Evolutionary conservation across 1,140 invertebrate genomes (phyloP), one percentile per base, ranked within the genome.

Genomic region (Acromyrmex echinatior): DNA sequence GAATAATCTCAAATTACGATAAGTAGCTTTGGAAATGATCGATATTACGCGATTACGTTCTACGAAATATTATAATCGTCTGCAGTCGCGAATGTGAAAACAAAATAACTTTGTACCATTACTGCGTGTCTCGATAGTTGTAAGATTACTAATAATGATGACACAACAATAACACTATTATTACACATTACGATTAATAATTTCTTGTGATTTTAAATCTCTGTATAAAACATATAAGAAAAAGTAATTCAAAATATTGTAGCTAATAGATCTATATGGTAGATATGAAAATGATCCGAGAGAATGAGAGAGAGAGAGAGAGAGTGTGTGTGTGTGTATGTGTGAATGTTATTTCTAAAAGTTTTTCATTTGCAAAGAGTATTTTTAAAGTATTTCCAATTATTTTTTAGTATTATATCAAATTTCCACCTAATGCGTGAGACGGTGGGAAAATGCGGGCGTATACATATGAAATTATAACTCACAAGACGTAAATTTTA

Each of bases 371-470:
- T 94, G 93, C 93, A 94, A 93, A 95, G 94, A 95, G 93, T 95
- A 95, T 95, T 95, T 95, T 94, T 94, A 93, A 95, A 95, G 94
- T 95, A 95, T 95, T 95, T 93, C 88, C 91, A 92, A 94, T 94
- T 93, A 94, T 94, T 94, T 95, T 94, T 94, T 95, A 95, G 94
- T 95, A 95, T 95, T 95, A 94, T 90, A 92, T 78, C 91, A 92
- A 77, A 85, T 82, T 76, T 82, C 87, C 82, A 90, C 82, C 91
- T 65, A 51, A 58, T 87, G 56, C 66, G 66, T 35, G 56, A 79
- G 81, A 63, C 70, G 92, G 81, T 71, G 77, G 39, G 1, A 76
- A 90, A 82, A 49, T 62, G 39, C 25, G 58, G 68, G 70, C 63
- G 31, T 71, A 25, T 25, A 90, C 70, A 90, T 86, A 91, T 82